Evolutionary conservation across 2,113 vertebrate genomes (phyloP).

Genomic region (Ardeotis arabs): DNA sequence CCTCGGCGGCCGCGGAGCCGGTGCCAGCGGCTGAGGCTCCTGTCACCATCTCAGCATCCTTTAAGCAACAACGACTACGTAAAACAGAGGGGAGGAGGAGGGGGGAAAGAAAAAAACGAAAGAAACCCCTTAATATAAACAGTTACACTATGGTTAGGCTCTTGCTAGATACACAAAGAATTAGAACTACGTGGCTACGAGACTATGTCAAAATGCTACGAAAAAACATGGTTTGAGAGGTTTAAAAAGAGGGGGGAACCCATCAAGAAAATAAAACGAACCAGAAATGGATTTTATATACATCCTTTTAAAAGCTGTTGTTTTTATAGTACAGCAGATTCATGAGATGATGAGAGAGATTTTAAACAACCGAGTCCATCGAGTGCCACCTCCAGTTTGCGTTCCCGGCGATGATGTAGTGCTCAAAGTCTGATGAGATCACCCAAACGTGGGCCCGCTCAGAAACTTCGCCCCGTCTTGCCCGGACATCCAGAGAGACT

Average conservation of each 20-base stretch:
- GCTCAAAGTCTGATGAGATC: conserved; percentile 90
- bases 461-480: conserved; percentile 95
- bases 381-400: conserved; percentile 81
- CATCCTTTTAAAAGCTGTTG: conserved; percentile 87
- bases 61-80: conserved; percentile 76
- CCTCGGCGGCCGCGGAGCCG: conserved; percentile 67
- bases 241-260: conserved; percentile 68
- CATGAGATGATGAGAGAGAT: conserved; percentile 91
- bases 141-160: conserved; percentile 79
- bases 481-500: conserved; percentile 93
- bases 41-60: conserved; percentile 83
- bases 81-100: conserved; percentile 4
- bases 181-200: conserved; percentile 77
- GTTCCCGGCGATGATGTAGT: conserved; percentile 80
- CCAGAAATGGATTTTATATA: conserved; percentile 83
- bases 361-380: conserved; percentile 76
- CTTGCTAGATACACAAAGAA: conserved; percentile 77
- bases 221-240: conserved; percentile 74
- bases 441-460: conserved; percentile 90
- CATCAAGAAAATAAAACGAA: conserved; percentile 80
- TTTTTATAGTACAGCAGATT: conserved; percentile 95
- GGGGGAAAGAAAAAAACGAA: conserved; percentile 44
- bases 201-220: conserved; percentile 76
- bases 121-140: conserved; percentile 79
- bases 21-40: conserved; percentile 79